Evolutionary conservation across 2,113 vertebrate genomes (phyloP).

Genomic region (Peromyscus maniculatus): DNA sequence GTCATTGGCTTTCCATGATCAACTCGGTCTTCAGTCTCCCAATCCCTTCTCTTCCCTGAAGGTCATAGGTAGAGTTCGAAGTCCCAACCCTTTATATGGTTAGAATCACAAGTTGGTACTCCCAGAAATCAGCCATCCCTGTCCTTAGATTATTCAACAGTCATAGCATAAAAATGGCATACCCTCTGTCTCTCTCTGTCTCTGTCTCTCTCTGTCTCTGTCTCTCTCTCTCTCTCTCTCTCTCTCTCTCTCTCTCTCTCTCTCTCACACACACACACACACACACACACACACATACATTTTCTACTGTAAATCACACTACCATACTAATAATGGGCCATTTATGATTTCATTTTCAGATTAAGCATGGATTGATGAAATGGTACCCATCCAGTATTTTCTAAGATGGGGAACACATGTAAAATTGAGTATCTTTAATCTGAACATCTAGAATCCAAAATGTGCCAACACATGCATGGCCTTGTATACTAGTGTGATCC

Average conservation of each 20-base stretch:
- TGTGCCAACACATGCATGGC: neutral
- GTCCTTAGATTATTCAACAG: neutral
- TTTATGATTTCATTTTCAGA: neutral
- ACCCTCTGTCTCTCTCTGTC: no score
- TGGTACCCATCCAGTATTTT: neutral
- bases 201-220: neutral
- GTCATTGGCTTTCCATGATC: neutral
- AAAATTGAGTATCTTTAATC: neutral
- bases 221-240: neutral
- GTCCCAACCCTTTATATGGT: neutral
- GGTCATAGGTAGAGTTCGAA: neutral
- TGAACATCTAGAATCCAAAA: neutral
- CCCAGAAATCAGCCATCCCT: neutral
- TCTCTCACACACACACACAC: neutral
- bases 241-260: neutral
- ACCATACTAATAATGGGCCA: neutral
- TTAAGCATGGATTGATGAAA: neutral
- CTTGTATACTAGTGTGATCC: neutral
- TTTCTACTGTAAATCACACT: neutral
- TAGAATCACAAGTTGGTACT: neutral
- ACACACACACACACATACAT: neutral
- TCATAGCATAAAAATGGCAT: neutral
- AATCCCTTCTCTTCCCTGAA: neutral
- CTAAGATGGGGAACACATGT: neutral
- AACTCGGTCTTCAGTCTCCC: neutral